These are phyloP conservation scores for Lipophrys pholis DNA, from an alignment of 2,113 vertebrate species.

Conservation along the genomic window DNA sequence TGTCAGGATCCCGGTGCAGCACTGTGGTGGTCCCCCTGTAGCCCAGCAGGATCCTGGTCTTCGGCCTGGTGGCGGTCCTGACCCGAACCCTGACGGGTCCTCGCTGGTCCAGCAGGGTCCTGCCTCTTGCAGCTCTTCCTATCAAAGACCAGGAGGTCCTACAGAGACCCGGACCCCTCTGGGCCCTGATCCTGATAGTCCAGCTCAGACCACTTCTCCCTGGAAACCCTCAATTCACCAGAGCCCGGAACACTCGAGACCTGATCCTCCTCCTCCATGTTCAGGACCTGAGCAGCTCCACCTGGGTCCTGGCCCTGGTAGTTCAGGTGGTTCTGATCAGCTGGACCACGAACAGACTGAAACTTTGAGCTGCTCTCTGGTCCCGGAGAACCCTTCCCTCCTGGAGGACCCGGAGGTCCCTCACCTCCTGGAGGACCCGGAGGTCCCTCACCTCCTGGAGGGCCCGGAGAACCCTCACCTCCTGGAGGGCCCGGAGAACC, in stretches of 20 bases:
- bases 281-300: not conserved
- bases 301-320: not conserved
- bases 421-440: too few relatives aligned
- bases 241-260: not conserved
- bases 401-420: too few relatives aligned
- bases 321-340: not conserved
- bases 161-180: conserved; percentile 23
- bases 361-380: too few relatives aligned
- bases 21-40: not conserved
- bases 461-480: too few relatives aligned
- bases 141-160: conserved; percentile 20
- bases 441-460: too few relatives aligned
- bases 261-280: not conserved
- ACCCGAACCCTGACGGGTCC: not conserved
- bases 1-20: not conserved
- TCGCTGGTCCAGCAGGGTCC: not conserved
- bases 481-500: too few relatives aligned
- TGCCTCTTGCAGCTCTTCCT: conserved; percentile 15
- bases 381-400: too few relatives aligned
- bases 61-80: not conserved
- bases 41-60: not conserved
- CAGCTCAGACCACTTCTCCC: not conserved
- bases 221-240: not conserved
- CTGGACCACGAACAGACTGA: too few relatives aligned
- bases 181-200: not conserved